Percentiles rank a stretch among this genome's conserved stretches.
These are phyloP conservation scores for Sussaba pulchella DNA, from an alignment of 2,888 invertebrate genomes.

Conservation along the genomic window DNA sequence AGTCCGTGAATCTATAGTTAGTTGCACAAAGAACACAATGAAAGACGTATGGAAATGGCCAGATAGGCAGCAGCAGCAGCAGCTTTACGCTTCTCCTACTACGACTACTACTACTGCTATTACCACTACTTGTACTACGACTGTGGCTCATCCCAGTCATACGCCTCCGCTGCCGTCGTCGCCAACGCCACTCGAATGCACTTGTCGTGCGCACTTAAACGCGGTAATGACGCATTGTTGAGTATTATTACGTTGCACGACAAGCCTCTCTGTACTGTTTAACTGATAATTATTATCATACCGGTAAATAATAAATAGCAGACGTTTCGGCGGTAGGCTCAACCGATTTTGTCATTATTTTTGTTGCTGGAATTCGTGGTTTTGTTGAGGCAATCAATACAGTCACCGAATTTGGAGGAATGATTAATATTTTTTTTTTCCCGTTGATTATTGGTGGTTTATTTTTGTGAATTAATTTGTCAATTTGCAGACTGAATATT, in stretches of 20 bases:
- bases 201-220: slow-evolving; percentile 83
- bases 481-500: no score
- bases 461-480: no score
- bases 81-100: slow-evolving; percentile 46
- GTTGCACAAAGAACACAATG: slow-evolving; percentile 81
- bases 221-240: slow-evolving; percentile 82
- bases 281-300: slow-evolving; percentile 74
- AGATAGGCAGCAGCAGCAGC: slow-evolving; percentile 74
- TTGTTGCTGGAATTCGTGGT: no score
- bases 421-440: no score
- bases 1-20: slow-evolving; percentile 82
- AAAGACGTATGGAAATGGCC: slow-evolving; percentile 82
- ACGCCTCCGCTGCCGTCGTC: slow-evolving; percentile 64
- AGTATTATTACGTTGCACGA: slow-evolving; percentile 80
- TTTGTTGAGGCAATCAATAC: no score
- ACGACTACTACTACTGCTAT: slow-evolving; percentile 50
- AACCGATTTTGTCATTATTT: no score
- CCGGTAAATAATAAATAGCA: slow-evolving; percentile 56
- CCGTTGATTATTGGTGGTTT: no score
- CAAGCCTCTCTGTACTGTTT: slow-evolving; percentile 49
- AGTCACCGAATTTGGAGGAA: no score
- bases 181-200: slow-evolving; percentile 80
- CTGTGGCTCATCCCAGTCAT: slow-evolving; percentile 48
- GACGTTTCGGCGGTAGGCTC: no score
- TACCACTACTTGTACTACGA: slow-evolving; percentile 8